Evolutionary conservation across 23 tunicate species (phyloP).

Genomic region (Styela plicata): DNA sequence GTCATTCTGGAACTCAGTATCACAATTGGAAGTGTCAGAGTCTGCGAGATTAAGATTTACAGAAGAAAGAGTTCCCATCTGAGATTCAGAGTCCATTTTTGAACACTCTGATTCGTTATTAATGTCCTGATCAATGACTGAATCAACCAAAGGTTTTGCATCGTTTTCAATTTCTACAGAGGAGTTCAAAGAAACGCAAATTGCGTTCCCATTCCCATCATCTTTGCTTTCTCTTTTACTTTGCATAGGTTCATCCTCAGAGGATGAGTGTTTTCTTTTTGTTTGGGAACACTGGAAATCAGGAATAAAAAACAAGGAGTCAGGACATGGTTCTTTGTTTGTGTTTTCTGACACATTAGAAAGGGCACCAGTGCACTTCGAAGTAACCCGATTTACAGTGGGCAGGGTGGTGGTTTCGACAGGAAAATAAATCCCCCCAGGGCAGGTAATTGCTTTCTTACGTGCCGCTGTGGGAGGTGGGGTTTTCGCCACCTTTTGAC

Average conservation of each 20-base stretch:
- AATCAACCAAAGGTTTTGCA: neutral
- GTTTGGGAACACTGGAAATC: neutral
- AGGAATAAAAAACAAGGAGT: neutral
- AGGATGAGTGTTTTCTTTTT: slow-evolving; percentile 10
- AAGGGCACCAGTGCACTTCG: neutral
- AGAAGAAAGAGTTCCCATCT: neutral
- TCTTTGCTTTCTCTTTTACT: slow-evolving; percentile 5
- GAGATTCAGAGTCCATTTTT: neutral
- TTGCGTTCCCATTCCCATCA: neutral
- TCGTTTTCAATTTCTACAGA: neutral
- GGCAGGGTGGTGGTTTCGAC: neutral
- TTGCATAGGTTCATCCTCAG: neutral
- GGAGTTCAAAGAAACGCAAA: neutral
- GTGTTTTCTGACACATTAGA: neutral
- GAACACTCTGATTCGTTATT: neutral
- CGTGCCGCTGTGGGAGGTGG: neutral
- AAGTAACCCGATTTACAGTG: neutral
- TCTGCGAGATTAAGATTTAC: too few species aligned
- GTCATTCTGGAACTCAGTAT: neutral
- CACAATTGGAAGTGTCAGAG: too few species aligned
- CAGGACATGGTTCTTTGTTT: neutral
- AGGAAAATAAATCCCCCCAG: neutral
- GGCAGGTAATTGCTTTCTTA: slow-evolving; percentile 4
- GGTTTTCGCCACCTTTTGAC: neutral
- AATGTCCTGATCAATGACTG: neutral